Evolutionary conservation across 1,140 invertebrate species (phyloP).

Genomic region (Drosophila ironensis): DNA sequence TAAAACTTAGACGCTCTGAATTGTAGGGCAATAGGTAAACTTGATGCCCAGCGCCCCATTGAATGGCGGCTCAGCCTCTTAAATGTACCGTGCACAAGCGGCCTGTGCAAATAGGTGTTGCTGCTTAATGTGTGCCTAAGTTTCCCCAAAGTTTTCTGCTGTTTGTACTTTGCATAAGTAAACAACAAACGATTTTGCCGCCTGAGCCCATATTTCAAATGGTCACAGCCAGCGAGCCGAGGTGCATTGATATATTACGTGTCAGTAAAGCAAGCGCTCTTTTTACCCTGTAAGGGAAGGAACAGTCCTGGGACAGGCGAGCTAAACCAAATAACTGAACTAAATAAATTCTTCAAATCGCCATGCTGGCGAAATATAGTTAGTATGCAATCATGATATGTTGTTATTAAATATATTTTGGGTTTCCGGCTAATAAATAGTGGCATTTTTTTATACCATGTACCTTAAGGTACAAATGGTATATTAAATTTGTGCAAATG

Average conservation of each 20-base stretch:
- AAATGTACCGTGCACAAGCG: not conserved
- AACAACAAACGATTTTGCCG: constrained; percentile 32
- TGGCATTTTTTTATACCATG: too few species aligned
- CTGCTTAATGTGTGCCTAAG: constrained; percentile 57
- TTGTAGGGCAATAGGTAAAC: not conserved
- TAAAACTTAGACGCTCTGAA: constrained; percentile 12
- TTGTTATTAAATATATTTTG: too few species aligned
- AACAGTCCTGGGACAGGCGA: too few species aligned
- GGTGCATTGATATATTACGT: constrained; percentile 77
- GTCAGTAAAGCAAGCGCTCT: constrained; percentile 41
- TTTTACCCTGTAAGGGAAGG: constrained; percentile 22
- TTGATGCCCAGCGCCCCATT: too few species aligned
- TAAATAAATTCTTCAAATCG: too few species aligned
- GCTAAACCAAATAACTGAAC: too few species aligned
- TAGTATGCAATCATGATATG: too few species aligned
- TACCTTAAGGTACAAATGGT: too few species aligned
- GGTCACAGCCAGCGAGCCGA: constrained; percentile 24
- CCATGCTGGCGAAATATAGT: too few species aligned
- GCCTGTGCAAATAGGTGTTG: constrained; percentile 65
- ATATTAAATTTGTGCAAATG: too few species aligned
- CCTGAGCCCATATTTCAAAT: constrained; percentile 64
- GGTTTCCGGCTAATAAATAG: too few species aligned
- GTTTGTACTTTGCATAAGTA: constrained; percentile 49
- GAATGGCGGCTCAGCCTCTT: not conserved
- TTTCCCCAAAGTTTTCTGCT: constrained; percentile 42